Conservation (phyloP, 2,797 vertebrate genomes). For the Darevskia mixta region DNA sequence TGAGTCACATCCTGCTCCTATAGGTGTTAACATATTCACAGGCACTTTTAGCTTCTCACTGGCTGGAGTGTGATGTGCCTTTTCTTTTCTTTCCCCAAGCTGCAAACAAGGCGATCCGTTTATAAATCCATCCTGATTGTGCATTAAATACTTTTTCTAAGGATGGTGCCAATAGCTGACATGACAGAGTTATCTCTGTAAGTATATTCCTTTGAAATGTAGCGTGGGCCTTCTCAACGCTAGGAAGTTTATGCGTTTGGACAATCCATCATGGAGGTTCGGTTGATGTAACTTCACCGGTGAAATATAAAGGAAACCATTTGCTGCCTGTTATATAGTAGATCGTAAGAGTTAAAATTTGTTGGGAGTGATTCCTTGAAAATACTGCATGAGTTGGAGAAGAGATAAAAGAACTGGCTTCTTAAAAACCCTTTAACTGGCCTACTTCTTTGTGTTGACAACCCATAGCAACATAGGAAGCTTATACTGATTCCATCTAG, state of each 20-base stretch:
- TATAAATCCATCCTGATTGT: slow-evolving; percentile 47
- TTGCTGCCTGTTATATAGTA: not conserved
- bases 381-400: slow-evolving; percentile 24
- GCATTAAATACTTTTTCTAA: not conserved
- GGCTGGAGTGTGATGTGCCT: not conserved
- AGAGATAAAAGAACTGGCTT: slow-evolving; percentile 38
- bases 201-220: slow-evolving; percentile 41
- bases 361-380: slow-evolving; percentile 35
- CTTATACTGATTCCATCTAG: too few relatives aligned
- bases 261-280: not conserved
- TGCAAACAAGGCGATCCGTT: slow-evolving; percentile 33
- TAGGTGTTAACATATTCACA: slow-evolving; percentile 50
- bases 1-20: slow-evolving; percentile 48
- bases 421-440: slow-evolving; percentile 20
- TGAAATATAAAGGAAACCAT: not conserved
- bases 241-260: not conserved
- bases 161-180: slow-evolving; percentile 1
- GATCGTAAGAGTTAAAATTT: slow-evolving; percentile 21
- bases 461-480: slow-evolving; percentile 17
- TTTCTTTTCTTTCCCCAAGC: not conserved
- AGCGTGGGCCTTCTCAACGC: slow-evolving; percentile 24
- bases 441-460: not conserved
- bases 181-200: slow-evolving; percentile 25
- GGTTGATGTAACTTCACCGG: not conserved
- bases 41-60: slow-evolving; percentile 31